phyloP scores from a whole-genome alignment of 2,797 vertebrate genomes.

The Eupleurogrammus muticus region DNA sequence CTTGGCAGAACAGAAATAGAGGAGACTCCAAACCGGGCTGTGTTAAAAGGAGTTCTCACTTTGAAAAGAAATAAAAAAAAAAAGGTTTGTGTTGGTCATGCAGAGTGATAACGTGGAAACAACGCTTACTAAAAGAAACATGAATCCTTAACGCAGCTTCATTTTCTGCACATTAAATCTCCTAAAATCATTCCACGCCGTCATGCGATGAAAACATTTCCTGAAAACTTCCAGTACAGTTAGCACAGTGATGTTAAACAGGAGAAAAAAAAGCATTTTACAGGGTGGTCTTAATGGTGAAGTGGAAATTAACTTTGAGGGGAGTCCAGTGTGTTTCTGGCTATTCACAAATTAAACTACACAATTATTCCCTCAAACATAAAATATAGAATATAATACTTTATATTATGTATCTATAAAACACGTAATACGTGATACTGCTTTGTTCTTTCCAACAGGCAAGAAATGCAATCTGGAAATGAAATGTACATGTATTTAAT shows the following conservation, averaged over 20 bases:
- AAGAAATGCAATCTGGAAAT: conserved; percentile 40
- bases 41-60: conserved; percentile 54
- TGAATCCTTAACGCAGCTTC: conserved; percentile 41
- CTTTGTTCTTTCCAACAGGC: conserved; percentile 47
- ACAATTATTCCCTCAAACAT: too few species aligned
- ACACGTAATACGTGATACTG: conserved; percentile 1
- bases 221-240: background rate
- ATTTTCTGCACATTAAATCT: conserved; percentile 34
- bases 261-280: background rate
- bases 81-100: conserved; percentile 53
- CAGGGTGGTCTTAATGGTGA: background rate
- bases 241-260: conserved; percentile 11
- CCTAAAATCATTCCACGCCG: conserved; percentile 17
- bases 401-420: too few species aligned
- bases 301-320: background rate
- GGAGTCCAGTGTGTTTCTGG: background rate
- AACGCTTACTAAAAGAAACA: conserved; percentile 21
- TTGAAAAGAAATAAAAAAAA: conserved; percentile 38
- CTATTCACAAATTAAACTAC: background rate
- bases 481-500: conserved; percentile 67
- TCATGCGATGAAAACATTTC: conserved; percentile 19
- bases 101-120: conserved; percentile 47
- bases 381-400: too few species aligned
- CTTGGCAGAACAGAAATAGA: conserved; percentile 59
- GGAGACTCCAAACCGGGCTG: conserved; percentile 58